phyloP scores from a whole-genome alignment of 2,113 vertebrate genomes.

The Ardeotis arabs region DNA sequence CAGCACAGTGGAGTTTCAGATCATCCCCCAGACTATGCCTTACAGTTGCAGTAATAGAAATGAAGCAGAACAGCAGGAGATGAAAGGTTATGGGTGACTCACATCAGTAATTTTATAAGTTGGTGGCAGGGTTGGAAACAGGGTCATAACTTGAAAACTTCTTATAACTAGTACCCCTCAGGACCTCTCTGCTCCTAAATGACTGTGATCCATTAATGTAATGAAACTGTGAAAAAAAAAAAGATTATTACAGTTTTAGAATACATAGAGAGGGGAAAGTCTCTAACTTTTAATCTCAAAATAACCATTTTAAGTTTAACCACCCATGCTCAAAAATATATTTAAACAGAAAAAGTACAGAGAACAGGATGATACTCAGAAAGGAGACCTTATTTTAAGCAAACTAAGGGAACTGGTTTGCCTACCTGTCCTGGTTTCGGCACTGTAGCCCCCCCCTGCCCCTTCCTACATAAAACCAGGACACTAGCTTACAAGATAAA shows the following conservation, averaged over 20 bases:
- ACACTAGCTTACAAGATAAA: not conserved
- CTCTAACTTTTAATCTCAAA: not conserved
- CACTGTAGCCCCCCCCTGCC: no score
- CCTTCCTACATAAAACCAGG: no score
- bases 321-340: not conserved
- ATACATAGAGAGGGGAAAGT: not conserved
- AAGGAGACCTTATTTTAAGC: not conserved
- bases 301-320: not conserved
- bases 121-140: not conserved
- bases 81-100: not conserved
- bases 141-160: not conserved
- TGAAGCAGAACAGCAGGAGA: not conserved
- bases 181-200: not conserved
- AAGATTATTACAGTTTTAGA: not conserved
- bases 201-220: not conserved
- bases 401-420: not conserved
- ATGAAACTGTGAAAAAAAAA: not conserved
- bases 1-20: not conserved
- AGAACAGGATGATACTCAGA: not conserved
- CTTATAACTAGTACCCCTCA: fast-evolving
- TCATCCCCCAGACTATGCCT: not conserved
- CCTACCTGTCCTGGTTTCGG: no score
- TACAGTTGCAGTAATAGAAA: not conserved
- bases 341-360: not conserved
- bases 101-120: not conserved